Evolutionary conservation across 2,888 invertebrate genomes (phyloP), one percentile per base, ranked within the genome.

Genomic region (Aelia acuminata): DNA sequence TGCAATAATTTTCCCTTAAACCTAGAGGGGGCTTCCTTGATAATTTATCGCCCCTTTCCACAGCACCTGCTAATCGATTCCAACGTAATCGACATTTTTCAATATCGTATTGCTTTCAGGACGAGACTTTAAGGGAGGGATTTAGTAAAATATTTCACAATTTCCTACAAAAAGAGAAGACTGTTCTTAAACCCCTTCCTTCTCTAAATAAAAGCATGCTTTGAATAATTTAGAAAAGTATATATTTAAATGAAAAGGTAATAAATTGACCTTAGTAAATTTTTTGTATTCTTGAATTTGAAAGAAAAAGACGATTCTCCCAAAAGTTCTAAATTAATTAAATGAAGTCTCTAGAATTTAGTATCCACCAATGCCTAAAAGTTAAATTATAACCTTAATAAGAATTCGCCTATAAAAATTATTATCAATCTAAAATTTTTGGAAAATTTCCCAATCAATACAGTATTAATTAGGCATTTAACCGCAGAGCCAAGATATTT

Each of bases 1-100:
- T 70, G 63, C 63, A 70, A 70, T 70, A 70, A 70, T 70, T 70
- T 70, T 70, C 63, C 63, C 31, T 70, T 70, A 70, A 70, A 70
- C 35, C 63, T 70, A 1, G n/a, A n/a, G 4, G 63, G 31, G 18
- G 26, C 49, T 11, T 70, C 63, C 20, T 70, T 70, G 63, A 70
- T 31, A 70, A 70, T 70, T 70, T 70, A 70, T 70, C 63, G 31
- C 63, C 20, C 31, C 63, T 70, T 13, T n/a, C 63, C 31, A 63
- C 5, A 63, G 31, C 63, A 70, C 35, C 35, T 15, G 18, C 31
- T 70, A 70, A 70, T 70, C 63, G 63, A 70, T 5, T 26, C 1
- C 18, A 8, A 70, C 63, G 18, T 31, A 70, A 70, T 70, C 63
- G 63, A 70, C 13, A 35, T 70, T 35, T 70, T 70, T 31, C 63